Conservation (phyloP, 2,113 vertebrate genomes). For the Tamias sibiricus region DNA sequence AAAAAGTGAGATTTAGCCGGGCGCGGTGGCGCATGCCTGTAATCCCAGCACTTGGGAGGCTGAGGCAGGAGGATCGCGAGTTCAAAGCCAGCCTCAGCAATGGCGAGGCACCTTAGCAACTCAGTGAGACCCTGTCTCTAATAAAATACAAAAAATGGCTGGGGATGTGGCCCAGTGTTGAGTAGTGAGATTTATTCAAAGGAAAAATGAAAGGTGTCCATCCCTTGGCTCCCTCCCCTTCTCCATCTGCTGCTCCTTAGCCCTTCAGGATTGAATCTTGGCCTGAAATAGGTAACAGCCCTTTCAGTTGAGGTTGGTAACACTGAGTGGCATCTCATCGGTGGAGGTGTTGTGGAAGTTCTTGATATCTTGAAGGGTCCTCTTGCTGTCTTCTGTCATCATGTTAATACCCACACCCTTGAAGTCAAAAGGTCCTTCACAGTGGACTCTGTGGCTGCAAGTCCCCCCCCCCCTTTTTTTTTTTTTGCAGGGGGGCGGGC, state of each 20-base stretch:
- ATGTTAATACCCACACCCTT: conserved; percentile 95
- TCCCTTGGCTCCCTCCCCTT: conserved; percentile 79
- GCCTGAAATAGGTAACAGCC: conserved; percentile 26
- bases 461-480: no score
- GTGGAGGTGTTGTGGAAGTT: conserved; percentile 95
- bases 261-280: conserved; percentile 35
- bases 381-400: conserved; percentile 94
- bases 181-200: conserved; percentile 87
- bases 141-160: no score
- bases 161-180: no score
- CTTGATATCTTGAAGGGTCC: conserved; percentile 93
- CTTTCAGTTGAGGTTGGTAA: conserved; percentile 92
- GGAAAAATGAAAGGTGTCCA: conserved; percentile 80
- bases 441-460: conserved; percentile 88
- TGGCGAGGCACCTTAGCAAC: no score
- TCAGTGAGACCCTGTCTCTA: no score
- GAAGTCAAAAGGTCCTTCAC: conserved; percentile 92
- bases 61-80: no score
- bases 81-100: no score
- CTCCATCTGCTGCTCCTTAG: conserved; percentile 67
- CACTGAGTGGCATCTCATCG: conserved; percentile 95
- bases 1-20: no score
- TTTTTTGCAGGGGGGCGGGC: no score
- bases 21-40: no score
- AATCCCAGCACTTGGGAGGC: no score